Percentiles rank a stretch among this genome's conserved stretches.
Conservation (phyloP, 2,888 invertebrate genomes). For the Phengaris alcon region DNA sequence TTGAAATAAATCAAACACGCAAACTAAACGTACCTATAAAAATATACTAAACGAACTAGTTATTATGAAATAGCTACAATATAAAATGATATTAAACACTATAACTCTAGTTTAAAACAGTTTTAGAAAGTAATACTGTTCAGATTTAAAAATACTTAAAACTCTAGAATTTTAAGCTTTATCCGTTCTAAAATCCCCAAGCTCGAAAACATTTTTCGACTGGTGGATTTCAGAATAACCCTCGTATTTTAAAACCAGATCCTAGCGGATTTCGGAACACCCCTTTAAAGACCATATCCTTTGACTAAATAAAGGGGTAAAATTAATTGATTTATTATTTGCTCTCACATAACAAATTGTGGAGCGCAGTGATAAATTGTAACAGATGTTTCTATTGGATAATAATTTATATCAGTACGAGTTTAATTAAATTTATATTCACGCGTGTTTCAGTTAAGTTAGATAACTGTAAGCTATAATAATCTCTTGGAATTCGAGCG, state of each 20-base stretch:
- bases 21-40: too few species aligned
- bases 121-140: neutral
- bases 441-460: slow-evolving; percentile 7
- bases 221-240: neutral
- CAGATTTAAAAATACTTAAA: neutral
- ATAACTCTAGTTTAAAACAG: too few species aligned
- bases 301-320: slow-evolving; percentile 12
- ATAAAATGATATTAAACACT: too few species aligned
- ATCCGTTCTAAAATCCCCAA: slow-evolving; percentile 3
- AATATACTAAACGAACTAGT: too few species aligned
- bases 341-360: slow-evolving; percentile 9
- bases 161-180: neutral
- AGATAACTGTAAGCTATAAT: slow-evolving; percentile 20
- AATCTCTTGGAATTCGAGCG: slow-evolving; percentile 6
- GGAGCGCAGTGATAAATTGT: neutral
- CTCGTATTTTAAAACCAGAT: neutral
- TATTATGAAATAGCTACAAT: too few species aligned
- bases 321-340: slow-evolving; percentile 22
- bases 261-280: neutral
- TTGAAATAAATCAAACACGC: too few species aligned
- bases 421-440: slow-evolving; percentile 23
- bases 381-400: slow-evolving; percentile 22
- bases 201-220: slow-evolving; percentile 1
- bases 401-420: slow-evolving; percentile 23
- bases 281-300: neutral